These are phyloP conservation scores for Eutrigla gurnardus DNA, from an alignment of 2,797 vertebrate species.

Conservation along the genomic window DNA sequence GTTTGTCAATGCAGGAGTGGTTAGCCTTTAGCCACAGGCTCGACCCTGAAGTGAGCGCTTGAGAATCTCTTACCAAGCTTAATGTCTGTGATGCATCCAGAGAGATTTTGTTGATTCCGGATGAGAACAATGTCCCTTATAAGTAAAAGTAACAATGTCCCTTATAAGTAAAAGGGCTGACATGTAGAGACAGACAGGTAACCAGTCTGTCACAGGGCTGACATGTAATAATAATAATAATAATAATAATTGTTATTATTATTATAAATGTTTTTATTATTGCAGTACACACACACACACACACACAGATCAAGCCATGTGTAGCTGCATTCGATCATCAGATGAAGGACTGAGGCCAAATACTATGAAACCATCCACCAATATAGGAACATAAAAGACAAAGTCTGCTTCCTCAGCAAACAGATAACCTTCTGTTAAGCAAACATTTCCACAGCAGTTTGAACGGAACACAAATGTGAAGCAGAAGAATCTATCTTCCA, in stretches of 20 bases:
- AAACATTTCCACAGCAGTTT: conserved; percentile 29
- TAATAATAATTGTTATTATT: no score
- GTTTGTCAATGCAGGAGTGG: conserved; percentile 33
- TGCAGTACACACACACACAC: not conserved
- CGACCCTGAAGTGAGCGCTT: conserved; percentile 37
- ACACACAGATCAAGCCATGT: no score
- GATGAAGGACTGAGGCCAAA: not conserved
- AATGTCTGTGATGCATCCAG: conserved; percentile 22
- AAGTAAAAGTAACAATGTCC: not conserved
- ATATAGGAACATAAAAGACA: conserved; percentile 1
- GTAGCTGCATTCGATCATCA: not conserved
- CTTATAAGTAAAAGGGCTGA: not conserved
- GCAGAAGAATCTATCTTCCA: conserved; percentile 29
- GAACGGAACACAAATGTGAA: conserved; percentile 4
- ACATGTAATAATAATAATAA: no score
- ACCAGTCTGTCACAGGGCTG: no score
- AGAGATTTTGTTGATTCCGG: conserved; percentile 18
- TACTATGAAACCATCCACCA: not conserved
- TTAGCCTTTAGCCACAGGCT: conserved; percentile 34
- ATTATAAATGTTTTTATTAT: no score
- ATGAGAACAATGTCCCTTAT: not conserved
- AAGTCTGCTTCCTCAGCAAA: conserved; percentile 12
- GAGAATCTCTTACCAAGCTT: conserved; percentile 33
- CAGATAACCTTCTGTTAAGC: conserved; percentile 12
- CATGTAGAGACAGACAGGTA: no score